Evolutionary conservation across 2,113 vertebrate genomes (phyloP), one percentile per base, ranked within the genome.

Genomic region (Columbina picui): DNA sequence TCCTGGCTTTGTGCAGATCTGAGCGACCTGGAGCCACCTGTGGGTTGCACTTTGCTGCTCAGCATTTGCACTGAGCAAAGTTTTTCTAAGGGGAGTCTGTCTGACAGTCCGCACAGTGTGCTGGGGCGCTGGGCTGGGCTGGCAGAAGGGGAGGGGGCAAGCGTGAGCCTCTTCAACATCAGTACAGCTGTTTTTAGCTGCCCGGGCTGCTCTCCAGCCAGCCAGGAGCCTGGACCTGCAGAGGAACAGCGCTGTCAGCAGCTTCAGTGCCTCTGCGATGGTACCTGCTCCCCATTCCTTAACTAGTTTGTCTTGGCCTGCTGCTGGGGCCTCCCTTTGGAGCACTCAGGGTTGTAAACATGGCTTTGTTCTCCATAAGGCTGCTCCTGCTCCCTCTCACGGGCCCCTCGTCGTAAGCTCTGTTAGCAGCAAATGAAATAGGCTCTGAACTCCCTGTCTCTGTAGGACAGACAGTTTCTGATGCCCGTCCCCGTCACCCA

Each of bases 21-120:
- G 29, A 56, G 55, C 5, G 10, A 34, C 55, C 41, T 7, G 1
- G 36, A 56, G 52, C 18, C 26, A 32, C 25, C 20, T 2, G 3
- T 59, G 60, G 26, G 9, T 10, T 84, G 38, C 25, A 3, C 20
- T 79, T 67, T 5, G 9, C 56, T 87, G 49, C 53, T 91, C 32
- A 27, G 23, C 0, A 0, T 36, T 22, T 73, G 21, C 34, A 38
- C 19, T 10, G 32, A 55, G 71, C 0, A 0, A 55, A 45, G 26
- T 39, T 91, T 34, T 69, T 79, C n/a, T 45, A 10, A 60, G 27
- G 20, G 13, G 12, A 19, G 10, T 56, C 36, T 27, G 14, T 68
- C 14, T 34, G 27, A 10, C 32, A 65, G 14, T 8, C 19, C 15
- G 17, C 11, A 22, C 61, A 9, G 22, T 25, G 11, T 74, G 52